Evolutionary conservation across 2,113 vertebrate species (phyloP).

Genomic region (Theropithecus gelada): DNA sequence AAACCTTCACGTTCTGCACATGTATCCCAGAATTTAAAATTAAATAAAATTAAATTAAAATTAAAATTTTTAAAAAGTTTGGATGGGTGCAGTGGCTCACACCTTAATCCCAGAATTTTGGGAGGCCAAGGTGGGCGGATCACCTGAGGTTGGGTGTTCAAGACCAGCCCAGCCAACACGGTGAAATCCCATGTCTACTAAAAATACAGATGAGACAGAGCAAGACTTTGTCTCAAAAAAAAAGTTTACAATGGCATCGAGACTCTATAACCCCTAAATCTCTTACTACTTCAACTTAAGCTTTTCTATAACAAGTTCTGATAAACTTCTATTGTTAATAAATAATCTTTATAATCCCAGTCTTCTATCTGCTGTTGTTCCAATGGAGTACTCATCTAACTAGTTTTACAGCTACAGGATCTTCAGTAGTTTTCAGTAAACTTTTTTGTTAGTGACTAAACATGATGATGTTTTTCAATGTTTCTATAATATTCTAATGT

Average conservation of each 20-base stretch:
- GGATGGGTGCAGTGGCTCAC: no score
- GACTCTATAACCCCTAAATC: neutral
- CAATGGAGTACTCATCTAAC: neutral
- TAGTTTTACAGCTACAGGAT: neutral
- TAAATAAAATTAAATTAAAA: no score
- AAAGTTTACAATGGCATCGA: neutral
- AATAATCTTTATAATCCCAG: neutral
- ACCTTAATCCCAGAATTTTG: no score
- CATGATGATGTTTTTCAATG: neutral
- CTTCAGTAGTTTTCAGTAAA: neutral
- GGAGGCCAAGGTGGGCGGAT: no score
- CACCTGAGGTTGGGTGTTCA: no score
- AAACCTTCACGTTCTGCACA: no score
- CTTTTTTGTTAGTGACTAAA: neutral
- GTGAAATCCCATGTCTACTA: no score
- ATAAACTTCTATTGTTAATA: neutral
- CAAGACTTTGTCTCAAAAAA: no score
- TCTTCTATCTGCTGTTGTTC: neutral
- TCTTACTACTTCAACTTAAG: neutral
- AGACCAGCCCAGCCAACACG: no score
- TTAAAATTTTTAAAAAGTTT: no score
- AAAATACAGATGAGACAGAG: no score
- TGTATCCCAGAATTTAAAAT: no score
- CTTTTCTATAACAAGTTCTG: neutral
- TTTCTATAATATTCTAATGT: slow-evolving; percentile 26